Base-by-base conservation (phyloP, 2,888 invertebrate genomes). In the Atherix ibis region DNA sequence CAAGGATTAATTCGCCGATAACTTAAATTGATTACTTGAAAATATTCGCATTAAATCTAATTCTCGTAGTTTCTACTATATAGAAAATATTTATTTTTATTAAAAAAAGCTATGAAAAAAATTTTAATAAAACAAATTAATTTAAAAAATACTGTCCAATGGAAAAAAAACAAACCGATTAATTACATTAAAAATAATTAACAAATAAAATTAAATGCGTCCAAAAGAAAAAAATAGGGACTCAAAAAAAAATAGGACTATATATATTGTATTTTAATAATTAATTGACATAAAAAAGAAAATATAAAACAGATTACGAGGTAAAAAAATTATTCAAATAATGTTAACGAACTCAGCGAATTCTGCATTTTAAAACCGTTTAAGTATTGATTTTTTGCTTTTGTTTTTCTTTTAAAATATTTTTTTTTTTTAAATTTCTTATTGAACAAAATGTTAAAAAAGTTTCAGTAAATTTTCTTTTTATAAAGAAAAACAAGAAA, bases 361-460 rank as follows among this genome's bases (percentile, higher is more conserved):
- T 32, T 25, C 18, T 36, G 35, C 35, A 35, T 35, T 39, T 36
- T 25, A 39, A 24, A 27, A 36, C 38, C 38, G 35, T 35, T 39
- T 9, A 39, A 39, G 38, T 39, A 39, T 39, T 39, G 35, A 29
- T 28, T 27, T 27, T 31, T 27, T 14, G 9, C 15, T 28, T 28
- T 28, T 28, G 4, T 28, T n/a, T n/a, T n/a, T n/a, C n/a, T n/a
- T n/a, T n/a, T n/a, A n/a, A n/a, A n/a, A n/a, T n/a, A n/a, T n/a
- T 28, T 6, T 14, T 14, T 13, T 28, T n/a, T n/a, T 14, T 28
- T 15, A 8, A 13, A n/a, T 14, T 14, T 6, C 15, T 28, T 28
- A 28, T 14, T 14, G 15, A 14, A 28, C 4, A 28, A 10, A 24
- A 24, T 24, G n/a, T 2, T 10, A 9, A 24, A 24, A 9, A 10